Evolutionary conservation across 2,888 invertebrate genomes (phyloP), one percentile per base, ranked within the genome.

Genomic region (Sepioteuthis lessoniana): DNA sequence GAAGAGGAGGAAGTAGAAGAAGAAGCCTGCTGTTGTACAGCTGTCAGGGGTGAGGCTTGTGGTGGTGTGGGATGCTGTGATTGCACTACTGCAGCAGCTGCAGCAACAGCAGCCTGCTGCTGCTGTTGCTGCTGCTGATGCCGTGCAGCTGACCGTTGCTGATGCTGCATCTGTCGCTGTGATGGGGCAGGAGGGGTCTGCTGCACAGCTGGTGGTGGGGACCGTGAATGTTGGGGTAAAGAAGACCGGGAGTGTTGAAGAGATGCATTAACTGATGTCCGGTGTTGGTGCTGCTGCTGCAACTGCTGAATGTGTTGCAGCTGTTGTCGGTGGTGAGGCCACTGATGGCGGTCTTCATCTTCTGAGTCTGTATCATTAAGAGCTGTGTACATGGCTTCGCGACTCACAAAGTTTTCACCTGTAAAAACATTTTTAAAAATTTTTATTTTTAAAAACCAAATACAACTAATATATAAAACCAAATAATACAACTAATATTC

Each of bases 341-440:
- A 92, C 91, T 92, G 91, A 10, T 92, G 91, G 31, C 91, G 91
- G 16, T 92, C 91, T 92, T 92, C 91, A 42, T 92, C 91, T 28
- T 92, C 91, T 8, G 91, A 92, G 31, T 92, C 91, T 2, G 91
- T 92, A 8, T 92, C 91, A 46, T 92, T 47, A n/a, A 92, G 46
- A 46, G 91, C 91, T 92, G 46, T 42, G 37, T 42, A 92, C 91
- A 92, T 92, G 21, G 47, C 91, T 92, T 92, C 91, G n/a, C 91
- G 46, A n/a, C 91, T 92, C 47, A 46, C 91, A 92, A 92, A 92
- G 91, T 92, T 92, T 92, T 92, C 91, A n/a, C 91, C 91, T 92
- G 31, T 31, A 92, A n/a, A n/a, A 42, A 76, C 7, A 76, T 76
- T n/a, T 76, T 31, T 31, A n/a, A n/a, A 31, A 19, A 19, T 31